Percentiles rank a stretch among this genome's conserved stretches.
phyloP scores from a whole-genome alignment of 2,888 invertebrate species.

The Glaucopsyche alexis region DNA sequence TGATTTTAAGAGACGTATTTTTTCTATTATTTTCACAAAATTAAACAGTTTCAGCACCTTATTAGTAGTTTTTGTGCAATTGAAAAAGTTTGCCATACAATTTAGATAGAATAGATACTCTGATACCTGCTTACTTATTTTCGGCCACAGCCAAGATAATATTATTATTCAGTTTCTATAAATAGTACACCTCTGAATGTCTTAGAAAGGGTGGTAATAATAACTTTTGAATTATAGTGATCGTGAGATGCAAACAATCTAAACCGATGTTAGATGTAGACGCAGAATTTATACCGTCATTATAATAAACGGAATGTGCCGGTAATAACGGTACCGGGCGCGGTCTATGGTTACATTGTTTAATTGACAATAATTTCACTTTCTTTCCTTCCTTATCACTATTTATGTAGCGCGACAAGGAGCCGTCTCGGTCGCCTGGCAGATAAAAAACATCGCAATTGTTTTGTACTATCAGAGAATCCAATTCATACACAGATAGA shows the following conservation, averaged over 20 bases:
- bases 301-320: slow-evolving; percentile 49
- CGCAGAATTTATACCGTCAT: slow-evolving; percentile 51
- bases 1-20: too few relatives aligned
- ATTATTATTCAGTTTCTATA: background rate
- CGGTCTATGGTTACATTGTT: slow-evolving; percentile 44
- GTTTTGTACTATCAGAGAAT: too few relatives aligned
- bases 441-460: too few relatives aligned
- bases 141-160: too few relatives aligned
- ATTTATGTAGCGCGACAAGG: background rate
- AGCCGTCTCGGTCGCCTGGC: background rate
- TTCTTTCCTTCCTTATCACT: slow-evolving; percentile 19
- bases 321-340: slow-evolving; percentile 42
- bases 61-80: too few relatives aligned
- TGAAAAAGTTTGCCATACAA: too few relatives aligned
- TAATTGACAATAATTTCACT: slow-evolving; percentile 23
- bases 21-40: background rate
- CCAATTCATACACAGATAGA: too few relatives aligned
- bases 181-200: background rate
- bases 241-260: slow-evolving; percentile 50
- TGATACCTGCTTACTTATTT: too few relatives aligned
- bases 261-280: slow-evolving; percentile 47
- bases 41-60: too few relatives aligned
- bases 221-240: slow-evolving; percentile 50
- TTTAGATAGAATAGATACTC: too few relatives aligned
- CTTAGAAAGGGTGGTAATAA: background rate